Conservation (phyloP, 1,140 invertebrate genomes). For the Coelopa frigida region DNA sequence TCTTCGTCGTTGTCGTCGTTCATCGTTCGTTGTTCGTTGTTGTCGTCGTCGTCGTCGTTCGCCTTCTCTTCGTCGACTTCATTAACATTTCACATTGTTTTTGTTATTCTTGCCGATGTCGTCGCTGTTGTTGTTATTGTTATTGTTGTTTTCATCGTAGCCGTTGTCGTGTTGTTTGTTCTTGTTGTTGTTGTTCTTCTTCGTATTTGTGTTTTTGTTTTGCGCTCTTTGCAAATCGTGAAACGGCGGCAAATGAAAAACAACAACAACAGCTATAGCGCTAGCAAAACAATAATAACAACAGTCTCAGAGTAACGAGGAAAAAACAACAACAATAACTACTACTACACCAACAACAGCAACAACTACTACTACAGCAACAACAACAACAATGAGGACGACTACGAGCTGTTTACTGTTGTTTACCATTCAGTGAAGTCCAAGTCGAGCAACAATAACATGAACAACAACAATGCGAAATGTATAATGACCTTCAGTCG, state of each 20-base stretch:
- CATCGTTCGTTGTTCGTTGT: not conserved
- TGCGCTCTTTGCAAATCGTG: constrained; percentile 13
- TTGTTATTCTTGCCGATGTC: not conserved
- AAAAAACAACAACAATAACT: constrained; percentile 26
- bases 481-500: constrained; percentile 41
- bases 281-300: too few relatives aligned
- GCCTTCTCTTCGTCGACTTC: not conserved
- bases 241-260: constrained; percentile 21
- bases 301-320: too few relatives aligned
- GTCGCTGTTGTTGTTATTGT: not conserved
- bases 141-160: constrained; percentile 1
- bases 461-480: constrained; percentile 16
- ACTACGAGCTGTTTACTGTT: constrained; percentile 4
- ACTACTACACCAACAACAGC: constrained; percentile 15
- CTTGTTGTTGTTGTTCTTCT: not conserved
- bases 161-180: not conserved
- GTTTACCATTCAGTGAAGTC: not conserved
- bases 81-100: constrained; percentile 8
- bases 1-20: not conserved
- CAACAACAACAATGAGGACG: not conserved
- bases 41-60: not conserved
- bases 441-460: constrained; percentile 14
- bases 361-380: constrained; percentile 6
- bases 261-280: constrained; percentile 21
- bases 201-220: not conserved